Evolutionary conservation across 1,140 invertebrate species (phyloP), one percentile per base, ranked within the genome.

Genomic region (Drosophila carrolli): DNA sequence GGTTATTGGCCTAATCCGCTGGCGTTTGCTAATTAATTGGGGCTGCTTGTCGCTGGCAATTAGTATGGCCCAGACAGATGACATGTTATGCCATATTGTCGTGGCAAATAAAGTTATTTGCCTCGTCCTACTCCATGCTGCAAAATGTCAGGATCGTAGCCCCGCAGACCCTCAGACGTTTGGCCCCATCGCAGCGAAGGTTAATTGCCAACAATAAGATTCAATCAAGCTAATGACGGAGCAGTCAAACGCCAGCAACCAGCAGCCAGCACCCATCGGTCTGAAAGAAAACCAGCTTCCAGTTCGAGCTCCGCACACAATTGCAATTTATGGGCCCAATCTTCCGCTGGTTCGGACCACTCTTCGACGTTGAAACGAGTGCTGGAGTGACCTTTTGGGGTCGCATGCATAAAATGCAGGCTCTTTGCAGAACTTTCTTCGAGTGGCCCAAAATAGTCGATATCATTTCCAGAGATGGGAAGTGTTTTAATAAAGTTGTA

Each of bases 171-270:
- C 60, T 60, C 62, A 66, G 82, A 58, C 55, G 59, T 43, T 70
- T 85, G 79, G 62, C 83, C 79, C 78, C 48, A 50, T 63, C 71
- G 72, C 83, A 74, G 83, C 72, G 73, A 82, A 81, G 84, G 84
- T 89, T 89, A 89, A 89, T 89, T 89, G 84, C 80, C 77, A 81
- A 80, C 85, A 89, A 90, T 89, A 89, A 89, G 84, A 89, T 89
- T 89, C 85, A 89, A 89, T 89, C 84, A 90, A 90, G 85, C 85
- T 89, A 90, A 90, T 89, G 80, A 90, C 60, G 85, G 66, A 60
- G 61, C 78, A 66, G 57, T 54, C 71, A 72, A 57, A 47, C 75
- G 41, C 13, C 65, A 60, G 51, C 56, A 65, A 38, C 67, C 32
- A 59, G 41, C 72, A 29, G 41, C 47, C 32, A 51, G 9, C 58